Evolutionary conservation across 2,888 invertebrate genomes (phyloP).

Genomic region (Drosophila lutescens): DNA sequence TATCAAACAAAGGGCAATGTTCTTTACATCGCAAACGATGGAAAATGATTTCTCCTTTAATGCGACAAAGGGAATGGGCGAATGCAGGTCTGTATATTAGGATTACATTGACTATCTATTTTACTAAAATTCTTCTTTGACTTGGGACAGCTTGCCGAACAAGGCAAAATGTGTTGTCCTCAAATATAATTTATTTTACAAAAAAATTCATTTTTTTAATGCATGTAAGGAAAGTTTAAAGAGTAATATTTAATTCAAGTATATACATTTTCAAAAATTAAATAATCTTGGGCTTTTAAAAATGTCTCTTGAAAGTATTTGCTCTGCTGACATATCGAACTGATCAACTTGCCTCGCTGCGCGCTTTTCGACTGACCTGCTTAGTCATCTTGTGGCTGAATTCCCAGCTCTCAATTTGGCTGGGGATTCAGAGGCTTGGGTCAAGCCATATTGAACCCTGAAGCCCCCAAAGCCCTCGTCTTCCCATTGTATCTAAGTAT

Average conservation of each 20-base stretch:
- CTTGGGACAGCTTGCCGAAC: background rate
- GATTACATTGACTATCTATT: background rate
- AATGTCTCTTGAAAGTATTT: background rate
- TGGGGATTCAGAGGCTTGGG: conserved; percentile 13
- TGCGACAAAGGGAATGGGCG: background rate
- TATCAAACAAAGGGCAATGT: conserved; percentile 34
- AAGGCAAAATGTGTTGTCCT: too few species aligned
- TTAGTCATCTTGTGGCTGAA: conserved; percentile 24
- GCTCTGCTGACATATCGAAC: background rate
- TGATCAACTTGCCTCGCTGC: conserved; percentile 4
- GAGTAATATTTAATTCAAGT: background rate
- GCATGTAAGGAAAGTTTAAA: too few species aligned
- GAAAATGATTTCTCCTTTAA: conserved; percentile 20
- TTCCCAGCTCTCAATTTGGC: conserved; percentile 14
- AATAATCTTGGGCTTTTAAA: too few species aligned
- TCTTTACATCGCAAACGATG: conserved; percentile 16
- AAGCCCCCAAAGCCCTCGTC: conserved; percentile 8
- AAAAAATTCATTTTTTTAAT: too few species aligned
- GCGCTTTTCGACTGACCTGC: conserved; percentile 5
- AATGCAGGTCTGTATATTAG: background rate
- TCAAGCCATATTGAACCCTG: conserved; percentile 27
- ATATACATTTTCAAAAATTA: background rate
- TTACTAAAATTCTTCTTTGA: background rate
- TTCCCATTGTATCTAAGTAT: conserved; percentile 43
- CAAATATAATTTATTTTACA: too few species aligned